phyloP scores from a whole-genome alignment of 30 jellyfish, hydroid and myxozoan genomes.

The Hydractinia echinata region DNA sequence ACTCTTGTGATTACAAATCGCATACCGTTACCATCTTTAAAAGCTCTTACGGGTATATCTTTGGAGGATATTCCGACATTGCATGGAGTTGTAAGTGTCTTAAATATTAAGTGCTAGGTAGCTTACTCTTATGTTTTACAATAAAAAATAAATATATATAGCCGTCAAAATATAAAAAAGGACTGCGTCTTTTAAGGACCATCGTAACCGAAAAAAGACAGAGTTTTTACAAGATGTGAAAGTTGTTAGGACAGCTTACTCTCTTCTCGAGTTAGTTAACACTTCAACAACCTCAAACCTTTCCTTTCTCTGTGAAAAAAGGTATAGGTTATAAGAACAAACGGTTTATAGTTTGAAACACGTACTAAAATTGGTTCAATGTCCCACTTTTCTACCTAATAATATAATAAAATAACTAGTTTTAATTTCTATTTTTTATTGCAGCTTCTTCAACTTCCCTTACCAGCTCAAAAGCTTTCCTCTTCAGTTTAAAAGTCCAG shows the following conservation, averaged over 20 bases:
- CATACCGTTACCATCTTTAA: constrained; percentile 6
- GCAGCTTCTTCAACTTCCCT: neutral
- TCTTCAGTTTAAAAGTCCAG: neutral
- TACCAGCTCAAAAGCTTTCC: neutral
- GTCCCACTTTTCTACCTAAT: neutral
- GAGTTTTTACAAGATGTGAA: too few species aligned
- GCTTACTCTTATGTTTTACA: too few species aligned
- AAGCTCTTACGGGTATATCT: neutral
- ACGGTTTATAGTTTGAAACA: too few species aligned
- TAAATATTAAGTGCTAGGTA: neutral
- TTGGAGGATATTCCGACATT: constrained; percentile 20
- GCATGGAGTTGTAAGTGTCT: neutral
- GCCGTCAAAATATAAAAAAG: too few species aligned
- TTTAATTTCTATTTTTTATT: neutral
- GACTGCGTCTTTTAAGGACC: too few species aligned
- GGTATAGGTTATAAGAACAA: too few species aligned
- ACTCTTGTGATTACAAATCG: neutral
- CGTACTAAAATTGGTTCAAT: neutral
- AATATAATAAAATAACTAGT: neutral
- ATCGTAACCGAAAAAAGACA: too few species aligned
- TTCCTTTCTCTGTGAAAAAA: too few species aligned
- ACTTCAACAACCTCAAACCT: too few species aligned
- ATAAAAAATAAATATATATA: too few species aligned
- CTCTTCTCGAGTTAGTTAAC: too few species aligned
- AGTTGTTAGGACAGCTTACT: too few species aligned